Percentiles rank a stretch among this genome's conserved stretches.
These are phyloP conservation scores for Carabus problematicus DNA, from an alignment of 2,888 invertebrate genomes.

Conservation along the genomic window DNA sequence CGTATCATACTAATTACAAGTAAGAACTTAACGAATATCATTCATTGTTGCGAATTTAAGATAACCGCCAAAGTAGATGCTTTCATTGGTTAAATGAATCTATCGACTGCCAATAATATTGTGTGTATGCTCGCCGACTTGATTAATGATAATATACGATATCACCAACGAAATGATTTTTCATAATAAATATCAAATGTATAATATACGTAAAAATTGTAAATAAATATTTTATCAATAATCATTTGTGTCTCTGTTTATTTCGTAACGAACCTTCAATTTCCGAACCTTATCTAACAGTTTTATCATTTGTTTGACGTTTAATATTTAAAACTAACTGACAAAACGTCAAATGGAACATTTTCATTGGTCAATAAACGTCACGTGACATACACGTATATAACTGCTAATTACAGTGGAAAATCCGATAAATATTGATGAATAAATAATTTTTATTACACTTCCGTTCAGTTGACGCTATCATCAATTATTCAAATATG, in stretches of 20 bases:
- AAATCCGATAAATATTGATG: too few relatives aligned
- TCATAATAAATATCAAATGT: constrained; percentile 14
- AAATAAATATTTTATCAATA: constrained; percentile 33
- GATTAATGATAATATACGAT: constrained; percentile 9
- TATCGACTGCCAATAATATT: constrained; percentile 29
- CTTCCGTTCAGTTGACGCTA: too few relatives aligned
- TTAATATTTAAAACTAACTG: neutral
- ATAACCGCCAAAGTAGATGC: constrained; percentile 25
- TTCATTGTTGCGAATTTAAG: constrained; percentile 33
- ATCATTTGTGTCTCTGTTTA: neutral
- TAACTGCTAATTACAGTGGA: too few relatives aligned
- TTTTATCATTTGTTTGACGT: too few relatives aligned
- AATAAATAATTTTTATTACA: too few relatives aligned
- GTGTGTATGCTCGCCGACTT: constrained; percentile 33
- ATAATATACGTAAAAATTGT: constrained; percentile 18
- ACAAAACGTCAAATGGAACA: too few relatives aligned
- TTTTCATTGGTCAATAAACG: too few relatives aligned
- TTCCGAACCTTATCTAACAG: too few relatives aligned
- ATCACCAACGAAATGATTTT: constrained; percentile 21
- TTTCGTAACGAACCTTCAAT: neutral
- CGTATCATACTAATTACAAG: constrained; percentile 28
- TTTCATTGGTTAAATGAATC: constrained; percentile 29
- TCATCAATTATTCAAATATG: too few relatives aligned
- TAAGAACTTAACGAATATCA: constrained; percentile 31
- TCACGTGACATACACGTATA: too few relatives aligned